phyloP scores from a whole-genome alignment of 1,140 invertebrate genomes.

The Leptopilina clavipes region DNA sequence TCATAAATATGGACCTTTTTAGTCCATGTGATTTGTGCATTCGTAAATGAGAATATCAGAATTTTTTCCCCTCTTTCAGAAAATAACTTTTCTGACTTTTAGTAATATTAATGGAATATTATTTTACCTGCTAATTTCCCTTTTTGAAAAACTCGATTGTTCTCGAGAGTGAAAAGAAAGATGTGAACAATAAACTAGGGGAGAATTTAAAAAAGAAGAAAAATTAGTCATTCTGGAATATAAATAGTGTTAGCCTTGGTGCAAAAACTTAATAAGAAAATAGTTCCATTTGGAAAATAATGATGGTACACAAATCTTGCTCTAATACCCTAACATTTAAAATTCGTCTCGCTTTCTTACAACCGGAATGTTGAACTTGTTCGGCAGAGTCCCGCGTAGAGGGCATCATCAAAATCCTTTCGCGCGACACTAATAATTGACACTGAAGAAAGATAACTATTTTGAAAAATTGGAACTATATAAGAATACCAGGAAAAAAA shows the following conservation, averaged over 20 bases:
- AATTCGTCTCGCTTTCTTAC: conserved; percentile 28
- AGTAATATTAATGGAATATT: too few species aligned
- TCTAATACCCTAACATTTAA: conserved; percentile 10
- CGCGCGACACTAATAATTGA: conserved; percentile 32
- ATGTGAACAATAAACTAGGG: too few species aligned
- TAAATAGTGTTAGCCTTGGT: conserved; percentile 8
- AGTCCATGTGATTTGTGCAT: too few species aligned
- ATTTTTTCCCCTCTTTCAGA: too few species aligned
- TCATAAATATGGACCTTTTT: too few species aligned
- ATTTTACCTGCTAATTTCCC: too few species aligned
- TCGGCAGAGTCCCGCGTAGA: not conserved
- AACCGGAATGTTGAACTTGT: conserved; percentile 14
- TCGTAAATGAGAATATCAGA: too few species aligned
- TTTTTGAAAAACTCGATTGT: too few species aligned
- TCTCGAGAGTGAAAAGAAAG: too few species aligned
- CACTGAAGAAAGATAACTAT: not conserved
- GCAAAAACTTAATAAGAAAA: conserved; percentile 25
- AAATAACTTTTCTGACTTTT: too few species aligned
- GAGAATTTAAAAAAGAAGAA: not conserved
- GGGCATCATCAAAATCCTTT: conserved; percentile 14
- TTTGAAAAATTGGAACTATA: not conserved
- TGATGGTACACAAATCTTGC: conserved; percentile 18
- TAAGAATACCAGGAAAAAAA: conserved; percentile 37
- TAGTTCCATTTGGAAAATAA: not conserved
- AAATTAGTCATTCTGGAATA: not conserved